Evolutionary conservation across 2,113 vertebrate genomes (phyloP), one percentile per base, ranked within the genome.

Genomic region (Tonatia bakeri): DNA sequence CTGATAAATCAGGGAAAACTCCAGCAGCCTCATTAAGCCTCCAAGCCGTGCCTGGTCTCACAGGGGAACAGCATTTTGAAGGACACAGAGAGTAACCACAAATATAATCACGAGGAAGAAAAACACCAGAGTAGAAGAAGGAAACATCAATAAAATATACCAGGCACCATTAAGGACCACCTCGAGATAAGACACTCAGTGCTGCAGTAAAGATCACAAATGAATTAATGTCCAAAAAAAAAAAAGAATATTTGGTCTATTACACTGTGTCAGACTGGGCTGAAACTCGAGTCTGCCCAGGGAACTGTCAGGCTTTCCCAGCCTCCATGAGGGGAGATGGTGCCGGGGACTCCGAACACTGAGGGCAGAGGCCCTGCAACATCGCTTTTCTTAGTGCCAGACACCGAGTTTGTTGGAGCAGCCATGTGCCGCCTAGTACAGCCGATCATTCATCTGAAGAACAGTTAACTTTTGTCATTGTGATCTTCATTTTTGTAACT

Each of bases 81-180:
- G 90, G 94, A 94, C 84, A 94, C 47, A 70, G 87, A 95, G 91
- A 84, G 67, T 93, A 95, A 85, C 87, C 91, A 81, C 90, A 59
- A 87, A 88, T 90, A 96, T 26, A 79, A 91, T 95, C 95, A 86
- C 9, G 10, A 94, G 87, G 43, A 90, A 82, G 92, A 89, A 94
- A 96, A 88, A 79, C 76, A 91, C 38, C 45, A 45, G 92, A 95
- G 86, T 95, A 79, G 82, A 90, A 82, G 92, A 94, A 96, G 85
- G 90, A 94, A 97, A 90, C 47, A 90, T 96, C 94, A 92, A 80
- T 95, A 97, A 95, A 97, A 96, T 94, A 94, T 91, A 89, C 77
- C 81, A 94, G 89, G 94, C 69, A 12, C 85, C 94, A 92, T 95
- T 95, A 96, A 97, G 92, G 92, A 79, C 87, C 76, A 94, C 92